phyloP scores from a whole-genome alignment of 2,113 vertebrate genomes.

The Neofelis nebulosa region DNA sequence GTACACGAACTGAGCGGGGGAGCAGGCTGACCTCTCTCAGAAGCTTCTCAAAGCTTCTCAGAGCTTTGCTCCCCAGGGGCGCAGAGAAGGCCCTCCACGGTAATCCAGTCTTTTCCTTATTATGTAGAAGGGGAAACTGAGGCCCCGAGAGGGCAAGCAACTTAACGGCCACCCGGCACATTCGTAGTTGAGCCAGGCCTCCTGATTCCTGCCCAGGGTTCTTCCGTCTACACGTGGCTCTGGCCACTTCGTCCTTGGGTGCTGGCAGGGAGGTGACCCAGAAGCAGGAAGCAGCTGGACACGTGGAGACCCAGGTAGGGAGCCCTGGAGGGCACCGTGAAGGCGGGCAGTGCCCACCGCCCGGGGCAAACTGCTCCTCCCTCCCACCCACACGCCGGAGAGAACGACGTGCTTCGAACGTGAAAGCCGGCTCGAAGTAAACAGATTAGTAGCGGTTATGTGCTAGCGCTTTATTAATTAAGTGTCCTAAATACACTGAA shows the following conservation, averaged over 20 bases:
- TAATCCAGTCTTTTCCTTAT: neutral
- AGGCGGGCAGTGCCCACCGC: neutral
- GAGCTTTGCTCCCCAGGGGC: neutral
- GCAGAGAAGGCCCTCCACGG: too few relatives aligned
- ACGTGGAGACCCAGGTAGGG: neutral
- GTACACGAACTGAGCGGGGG: neutral
- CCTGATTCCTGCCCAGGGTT: neutral
- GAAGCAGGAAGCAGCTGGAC: neutral
- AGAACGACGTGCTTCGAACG: neutral
- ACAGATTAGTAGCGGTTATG: conserved; percentile 59
- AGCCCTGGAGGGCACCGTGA: neutral
- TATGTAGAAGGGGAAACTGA: neutral
- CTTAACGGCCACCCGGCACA: neutral
- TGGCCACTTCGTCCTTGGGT: neutral
- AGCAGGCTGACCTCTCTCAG: rapidly evolving
- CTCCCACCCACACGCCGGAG: neutral
- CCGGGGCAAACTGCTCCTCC: neutral
- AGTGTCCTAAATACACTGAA: conserved; percentile 63
- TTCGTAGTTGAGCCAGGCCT: neutral
- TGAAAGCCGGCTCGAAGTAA: conserved; percentile 37
- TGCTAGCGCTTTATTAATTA: conserved; percentile 72
- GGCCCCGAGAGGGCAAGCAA: neutral
- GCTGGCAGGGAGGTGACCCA: neutral
- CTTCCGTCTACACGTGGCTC: neutral
- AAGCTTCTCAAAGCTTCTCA: too few relatives aligned